Percentiles rank a stretch among this genome's conserved stretches.
Conservation (phyloP, 1,140 invertebrate species). For the Leucophenga varia region DNA sequence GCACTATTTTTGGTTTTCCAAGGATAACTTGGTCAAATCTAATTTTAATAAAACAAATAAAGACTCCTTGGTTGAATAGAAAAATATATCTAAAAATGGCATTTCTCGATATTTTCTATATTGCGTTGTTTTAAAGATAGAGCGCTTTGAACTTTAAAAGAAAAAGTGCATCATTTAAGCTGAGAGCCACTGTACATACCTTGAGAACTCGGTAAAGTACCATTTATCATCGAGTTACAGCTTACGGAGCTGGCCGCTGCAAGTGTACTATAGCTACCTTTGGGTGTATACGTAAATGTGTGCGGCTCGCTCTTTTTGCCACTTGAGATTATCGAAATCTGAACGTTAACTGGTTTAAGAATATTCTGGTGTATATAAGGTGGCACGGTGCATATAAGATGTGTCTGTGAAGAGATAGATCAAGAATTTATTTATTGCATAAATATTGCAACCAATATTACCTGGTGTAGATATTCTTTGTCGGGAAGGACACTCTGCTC, state of each 20-base stretch:
- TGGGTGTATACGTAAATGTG: conserved; percentile 79
- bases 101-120: too few relatives aligned
- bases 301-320: conserved; percentile 87
- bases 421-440: background rate
- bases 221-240: conserved; percentile 32
- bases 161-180: too few relatives aligned
- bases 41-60: too few relatives aligned
- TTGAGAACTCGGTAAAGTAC: conserved; percentile 29
- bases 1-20: too few relatives aligned
- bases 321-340: conserved; percentile 80
- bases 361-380: conserved; percentile 69
- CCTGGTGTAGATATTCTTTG: conserved; percentile 82
- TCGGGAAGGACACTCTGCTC: conserved; percentile 76
- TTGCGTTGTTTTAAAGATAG: too few relatives aligned
- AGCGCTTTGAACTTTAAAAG: too few relatives aligned
- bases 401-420: conserved; percentile 66
- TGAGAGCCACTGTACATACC: too few relatives aligned
- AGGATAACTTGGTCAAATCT: too few relatives aligned
- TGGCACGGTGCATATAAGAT: conserved; percentile 88
- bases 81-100: too few relatives aligned
- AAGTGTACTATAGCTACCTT: conserved; percentile 44
- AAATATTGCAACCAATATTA: conserved; percentile 26
- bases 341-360: conserved; percentile 69
- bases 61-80: too few relatives aligned
- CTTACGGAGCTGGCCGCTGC: conserved; percentile 53